These are phyloP conservation scores for Eudemis profundana DNA, from an alignment of 2,888 invertebrate species.

Conservation along the genomic window DNA sequence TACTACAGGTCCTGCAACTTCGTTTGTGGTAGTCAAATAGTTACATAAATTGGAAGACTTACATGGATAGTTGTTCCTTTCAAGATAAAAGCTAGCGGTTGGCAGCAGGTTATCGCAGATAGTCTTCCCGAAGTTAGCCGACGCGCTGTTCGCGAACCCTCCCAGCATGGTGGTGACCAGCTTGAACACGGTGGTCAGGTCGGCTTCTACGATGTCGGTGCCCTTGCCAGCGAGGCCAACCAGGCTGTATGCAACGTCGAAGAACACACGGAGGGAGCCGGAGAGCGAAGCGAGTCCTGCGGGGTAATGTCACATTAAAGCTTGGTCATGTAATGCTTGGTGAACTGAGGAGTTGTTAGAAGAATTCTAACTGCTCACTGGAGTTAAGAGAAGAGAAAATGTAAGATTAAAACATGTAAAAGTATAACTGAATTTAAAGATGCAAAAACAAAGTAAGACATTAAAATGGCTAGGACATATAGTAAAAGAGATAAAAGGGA, in stretches of 20 bases:
- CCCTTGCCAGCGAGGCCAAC: background rate
- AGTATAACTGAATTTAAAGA: too few species aligned
- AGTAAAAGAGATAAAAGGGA: too few species aligned
- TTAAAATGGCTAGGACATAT: too few species aligned
- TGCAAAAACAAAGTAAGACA: too few species aligned
- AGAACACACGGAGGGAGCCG: too few species aligned
- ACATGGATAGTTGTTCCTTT: constrained; percentile 1
- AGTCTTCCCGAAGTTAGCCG: background rate
- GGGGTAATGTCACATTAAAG: too few species aligned
- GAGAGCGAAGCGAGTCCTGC: background rate
- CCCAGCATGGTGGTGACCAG: background rate
- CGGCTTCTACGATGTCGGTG: background rate
- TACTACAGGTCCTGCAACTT: too few species aligned
- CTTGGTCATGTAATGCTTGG: too few species aligned
- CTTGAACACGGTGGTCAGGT: background rate
- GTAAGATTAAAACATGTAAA: too few species aligned
- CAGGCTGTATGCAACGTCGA: background rate
- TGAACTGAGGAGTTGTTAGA: background rate
- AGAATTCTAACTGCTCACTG: background rate
- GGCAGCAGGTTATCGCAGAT: background rate
- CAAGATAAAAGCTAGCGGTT: background rate
- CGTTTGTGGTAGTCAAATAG: too few species aligned
- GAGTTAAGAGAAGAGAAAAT: too few species aligned
- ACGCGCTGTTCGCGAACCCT: constrained; percentile 1
- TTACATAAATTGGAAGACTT: too few species aligned